Evolutionary conservation across 2,113 vertebrate genomes (phyloP).

Genomic region (Grus americana): DNA sequence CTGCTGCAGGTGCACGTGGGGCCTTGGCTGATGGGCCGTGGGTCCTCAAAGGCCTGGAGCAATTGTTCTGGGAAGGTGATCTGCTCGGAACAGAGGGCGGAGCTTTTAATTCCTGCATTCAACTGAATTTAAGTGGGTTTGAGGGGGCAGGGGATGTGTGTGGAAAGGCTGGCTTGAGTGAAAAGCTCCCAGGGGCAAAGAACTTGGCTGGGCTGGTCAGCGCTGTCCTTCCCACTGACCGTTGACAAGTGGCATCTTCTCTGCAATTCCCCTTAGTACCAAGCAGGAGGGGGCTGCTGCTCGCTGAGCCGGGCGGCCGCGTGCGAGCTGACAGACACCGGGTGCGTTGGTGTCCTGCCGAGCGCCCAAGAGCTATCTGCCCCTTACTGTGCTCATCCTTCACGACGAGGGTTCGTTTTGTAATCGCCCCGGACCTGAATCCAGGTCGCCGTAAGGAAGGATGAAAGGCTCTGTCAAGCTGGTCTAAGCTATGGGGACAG

Average conservation of each 20-base stretch:
- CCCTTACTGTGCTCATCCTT: rapidly evolving
- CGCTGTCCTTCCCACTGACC: rapidly evolving
- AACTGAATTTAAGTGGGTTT: background rate
- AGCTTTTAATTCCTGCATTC: background rate
- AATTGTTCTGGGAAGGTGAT: background rate
- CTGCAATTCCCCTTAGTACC: rapidly evolving
- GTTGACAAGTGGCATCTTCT: background rate
- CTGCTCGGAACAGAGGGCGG: background rate
- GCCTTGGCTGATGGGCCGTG: too few species aligned
- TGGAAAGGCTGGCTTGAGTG: background rate
- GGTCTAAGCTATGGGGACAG: rapidly evolving
- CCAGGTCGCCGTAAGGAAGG: rapidly evolving
- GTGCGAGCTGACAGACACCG: rapidly evolving
- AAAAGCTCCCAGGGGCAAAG: background rate
- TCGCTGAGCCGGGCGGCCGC: background rate
- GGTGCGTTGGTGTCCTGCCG: rapidly evolving
- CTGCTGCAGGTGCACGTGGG: background rate
- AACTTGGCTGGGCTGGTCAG: background rate
- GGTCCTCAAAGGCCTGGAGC: background rate
- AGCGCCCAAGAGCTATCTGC: rapidly evolving
- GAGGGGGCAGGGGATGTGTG: background rate
- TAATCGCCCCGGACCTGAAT: rapidly evolving
- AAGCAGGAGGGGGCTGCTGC: background rate
- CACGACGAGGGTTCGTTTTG: rapidly evolving
- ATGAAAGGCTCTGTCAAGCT: background rate